A percentile compares a stretch with the other conserved stretches of the same genome.
phyloP scores from a whole-genome alignment of 2,888 invertebrate genomes.

The Napeogenes sylphis region DNA sequence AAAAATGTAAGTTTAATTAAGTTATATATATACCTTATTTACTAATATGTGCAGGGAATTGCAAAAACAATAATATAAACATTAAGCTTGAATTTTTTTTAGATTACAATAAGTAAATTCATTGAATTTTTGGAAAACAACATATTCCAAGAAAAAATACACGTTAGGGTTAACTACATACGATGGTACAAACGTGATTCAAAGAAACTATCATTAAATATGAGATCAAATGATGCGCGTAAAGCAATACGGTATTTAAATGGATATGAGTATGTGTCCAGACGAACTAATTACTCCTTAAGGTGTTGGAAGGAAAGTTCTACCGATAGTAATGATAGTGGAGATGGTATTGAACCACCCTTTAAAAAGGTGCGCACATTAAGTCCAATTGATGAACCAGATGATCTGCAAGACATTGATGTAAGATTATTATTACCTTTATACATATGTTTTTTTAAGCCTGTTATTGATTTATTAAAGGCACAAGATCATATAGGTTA shows the following conservation, averaged over 20 bases:
- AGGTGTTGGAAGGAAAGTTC: conserved; percentile 15
- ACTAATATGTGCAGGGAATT: too few species aligned
- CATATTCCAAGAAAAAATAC: conserved; percentile 13
- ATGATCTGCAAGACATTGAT: conserved; percentile 13
- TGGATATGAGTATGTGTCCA: conserved; percentile 8
- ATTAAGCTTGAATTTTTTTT: background rate
- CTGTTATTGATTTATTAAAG: too few species aligned
- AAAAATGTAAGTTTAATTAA: conserved; percentile 22
- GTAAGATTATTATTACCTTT: conserved; percentile 9
- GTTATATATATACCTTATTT: too few species aligned
- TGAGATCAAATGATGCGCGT: conserved; percentile 14
- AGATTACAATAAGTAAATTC: conserved; percentile 22
- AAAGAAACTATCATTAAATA: conserved; percentile 13
- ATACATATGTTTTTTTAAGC: background rate
- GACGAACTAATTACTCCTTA: conserved; percentile 9
- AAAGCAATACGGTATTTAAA: conserved; percentile 10
- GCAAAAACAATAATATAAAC: too few species aligned
- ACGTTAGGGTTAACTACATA: background rate
- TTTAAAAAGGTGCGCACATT: background rate
- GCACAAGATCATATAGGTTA: too few species aligned
- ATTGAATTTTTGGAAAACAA: conserved; percentile 14
- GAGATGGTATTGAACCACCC: conserved; percentile 8
- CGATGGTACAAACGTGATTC: background rate
- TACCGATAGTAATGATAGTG: background rate
- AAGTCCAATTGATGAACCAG: conserved; percentile 1